Conservation (phyloP, 2,797 vertebrate genomes). For the Pachyuromys duprasi region DNA sequence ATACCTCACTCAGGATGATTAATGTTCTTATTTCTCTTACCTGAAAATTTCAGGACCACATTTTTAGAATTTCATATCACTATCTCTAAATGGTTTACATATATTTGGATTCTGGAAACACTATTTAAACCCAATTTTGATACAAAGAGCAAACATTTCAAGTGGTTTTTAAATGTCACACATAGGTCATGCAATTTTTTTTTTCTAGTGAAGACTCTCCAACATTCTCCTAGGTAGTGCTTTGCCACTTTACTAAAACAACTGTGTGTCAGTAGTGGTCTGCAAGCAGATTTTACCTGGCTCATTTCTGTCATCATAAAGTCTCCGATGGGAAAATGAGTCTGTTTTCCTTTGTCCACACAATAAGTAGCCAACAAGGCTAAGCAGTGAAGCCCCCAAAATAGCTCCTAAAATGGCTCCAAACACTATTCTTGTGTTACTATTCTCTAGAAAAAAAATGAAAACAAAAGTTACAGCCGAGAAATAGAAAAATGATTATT, state of each 20-base stretch:
- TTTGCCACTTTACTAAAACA: not conserved
- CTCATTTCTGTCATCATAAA: slow-evolving; percentile 92
- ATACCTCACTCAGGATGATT: not conserved
- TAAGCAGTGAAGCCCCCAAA: slow-evolving; percentile 87
- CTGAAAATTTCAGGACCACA: not conserved
- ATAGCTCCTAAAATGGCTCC: slow-evolving; percentile 87
- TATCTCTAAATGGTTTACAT: slow-evolving; percentile 10
- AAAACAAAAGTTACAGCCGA: not conserved
- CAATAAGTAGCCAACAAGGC: slow-evolving; percentile 88
- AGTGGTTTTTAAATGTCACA: not conserved
- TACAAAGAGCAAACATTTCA: not conserved
- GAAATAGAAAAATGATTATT: slow-evolving; percentile 34
- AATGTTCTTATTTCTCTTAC: not conserved
- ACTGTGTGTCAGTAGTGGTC: not conserved
- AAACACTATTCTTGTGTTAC: slow-evolving; percentile 81
- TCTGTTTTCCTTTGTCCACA: slow-evolving; percentile 87
- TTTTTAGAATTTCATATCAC: not conserved
- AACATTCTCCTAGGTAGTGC: not conserved
- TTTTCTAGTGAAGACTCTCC: not conserved
- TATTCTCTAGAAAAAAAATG: slow-evolving; percentile 76
- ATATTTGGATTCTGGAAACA: slow-evolving; percentile 1
- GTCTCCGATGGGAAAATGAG: slow-evolving; percentile 92
- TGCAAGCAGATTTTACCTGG: slow-evolving; percentile 88
- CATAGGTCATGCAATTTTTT: not conserved
- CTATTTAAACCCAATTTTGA: not conserved